Percentiles rank a stretch among this genome's conserved stretches.
phyloP scores from a whole-genome alignment of 2,888 invertebrate genomes.

The Drosophila conformis region DNA sequence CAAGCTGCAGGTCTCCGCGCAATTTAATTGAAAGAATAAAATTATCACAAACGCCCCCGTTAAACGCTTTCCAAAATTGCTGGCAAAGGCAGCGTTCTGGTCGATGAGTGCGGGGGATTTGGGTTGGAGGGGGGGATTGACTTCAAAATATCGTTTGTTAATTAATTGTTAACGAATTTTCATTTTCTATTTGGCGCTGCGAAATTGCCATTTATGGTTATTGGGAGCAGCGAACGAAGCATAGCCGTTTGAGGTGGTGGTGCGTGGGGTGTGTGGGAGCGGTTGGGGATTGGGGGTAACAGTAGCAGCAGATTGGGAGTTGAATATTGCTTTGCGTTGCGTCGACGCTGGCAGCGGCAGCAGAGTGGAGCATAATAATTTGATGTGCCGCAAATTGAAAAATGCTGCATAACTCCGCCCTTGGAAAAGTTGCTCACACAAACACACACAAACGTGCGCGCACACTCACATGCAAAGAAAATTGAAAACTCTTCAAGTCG shows the following conservation, averaged over 20 bases:
- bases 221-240: slow-evolving; percentile 40
- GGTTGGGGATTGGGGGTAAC: not conserved
- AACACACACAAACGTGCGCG: slow-evolving; percentile 8
- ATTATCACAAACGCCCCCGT: not conserved
- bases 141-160: slow-evolving; percentile 51
- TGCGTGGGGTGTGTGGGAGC: not conserved
- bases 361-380: slow-evolving; percentile 80
- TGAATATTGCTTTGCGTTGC: slow-evolving; percentile 21
- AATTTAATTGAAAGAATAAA: slow-evolving; percentile 35
- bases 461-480: slow-evolving; percentile 55
- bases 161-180: slow-evolving; percentile 78
- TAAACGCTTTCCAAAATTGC: slow-evolving; percentile 14
- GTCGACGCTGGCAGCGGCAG: slow-evolving; percentile 47
- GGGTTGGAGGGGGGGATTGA: not conserved
- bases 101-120: not conserved
- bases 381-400: slow-evolving; percentile 83
- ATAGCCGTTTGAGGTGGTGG: not conserved
- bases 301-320: not conserved
- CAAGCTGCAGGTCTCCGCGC: slow-evolving; percentile 24
- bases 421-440: slow-evolving; percentile 58
- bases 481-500: slow-evolving; percentile 78
- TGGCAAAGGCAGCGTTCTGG: not conserved
- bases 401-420: slow-evolving; percentile 83
- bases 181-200: slow-evolving; percentile 72
- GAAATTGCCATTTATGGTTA: slow-evolving; percentile 78